phyloP scores from a whole-genome alignment of 2,113 vertebrate species.

The Cyanoramphus novaezelandiae region DNA sequence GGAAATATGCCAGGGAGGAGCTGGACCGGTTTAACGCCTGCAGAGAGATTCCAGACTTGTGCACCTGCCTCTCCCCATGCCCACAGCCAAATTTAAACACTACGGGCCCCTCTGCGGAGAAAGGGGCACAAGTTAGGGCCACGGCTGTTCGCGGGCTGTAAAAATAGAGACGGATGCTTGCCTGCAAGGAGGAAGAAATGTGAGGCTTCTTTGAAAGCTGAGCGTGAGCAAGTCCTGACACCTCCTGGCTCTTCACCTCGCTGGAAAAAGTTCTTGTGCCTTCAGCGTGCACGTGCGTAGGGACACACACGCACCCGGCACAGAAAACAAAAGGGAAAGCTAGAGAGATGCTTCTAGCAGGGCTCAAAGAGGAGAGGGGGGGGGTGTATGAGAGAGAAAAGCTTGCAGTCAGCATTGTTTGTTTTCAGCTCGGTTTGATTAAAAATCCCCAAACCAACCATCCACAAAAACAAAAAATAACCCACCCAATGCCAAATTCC shows the following conservation, averaged over 20 bases:
- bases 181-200: slow-evolving; percentile 48
- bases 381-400: background rate
- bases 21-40: background rate
- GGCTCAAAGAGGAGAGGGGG: background rate
- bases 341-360: slow-evolving; percentile 35
- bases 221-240: slow-evolving; percentile 47
- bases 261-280: slow-evolving; percentile 47
- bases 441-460: background rate
- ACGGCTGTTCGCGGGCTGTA: slow-evolving; percentile 44
- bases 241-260: slow-evolving; percentile 56
- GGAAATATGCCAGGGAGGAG: slow-evolving; percentile 13
- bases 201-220: slow-evolving; percentile 46
- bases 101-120: background rate
- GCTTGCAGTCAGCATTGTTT: background rate
- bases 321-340: slow-evolving; percentile 40
- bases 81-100: slow-evolving; percentile 36
- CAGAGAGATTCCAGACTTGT: slow-evolving; percentile 32
- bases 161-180: slow-evolving; percentile 49
- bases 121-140: slow-evolving; percentile 18
- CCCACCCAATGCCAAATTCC: background rate
- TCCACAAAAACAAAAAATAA: background rate
- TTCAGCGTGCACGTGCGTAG: background rate
- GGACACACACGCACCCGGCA: background rate
- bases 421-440: background rate
- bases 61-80: slow-evolving; percentile 50